Conservation (phyloP, 1,140 invertebrate species). For the Drosophila obscura region DNA sequence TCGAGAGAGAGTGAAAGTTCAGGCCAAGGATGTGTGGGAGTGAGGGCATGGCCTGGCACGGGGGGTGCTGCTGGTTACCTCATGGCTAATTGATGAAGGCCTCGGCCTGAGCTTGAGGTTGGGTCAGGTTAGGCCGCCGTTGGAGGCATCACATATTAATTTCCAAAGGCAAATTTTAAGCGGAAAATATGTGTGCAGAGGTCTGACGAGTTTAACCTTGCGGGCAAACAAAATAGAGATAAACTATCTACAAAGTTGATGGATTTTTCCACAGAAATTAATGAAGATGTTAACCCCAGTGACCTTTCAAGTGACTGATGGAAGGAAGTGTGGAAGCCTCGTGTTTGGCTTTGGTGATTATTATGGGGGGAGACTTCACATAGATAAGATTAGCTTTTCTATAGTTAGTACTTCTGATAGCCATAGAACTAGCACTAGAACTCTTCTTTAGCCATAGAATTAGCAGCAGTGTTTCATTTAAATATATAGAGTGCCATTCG, state of each 20-base stretch:
- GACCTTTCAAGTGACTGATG: background rate
- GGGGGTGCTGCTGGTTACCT: constrained; percentile 5
- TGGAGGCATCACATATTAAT: background rate
- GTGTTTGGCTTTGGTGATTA: constrained; percentile 11
- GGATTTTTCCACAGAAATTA: constrained; percentile 34
- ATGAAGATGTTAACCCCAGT: constrained; percentile 35
- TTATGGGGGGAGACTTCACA: background rate
- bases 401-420: constrained; percentile 10
- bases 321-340: background rate
- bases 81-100: constrained; percentile 37
- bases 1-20: constrained; percentile 59
- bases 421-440: too few species aligned
- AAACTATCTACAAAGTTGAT: constrained; percentile 34
- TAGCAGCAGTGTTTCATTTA: too few species aligned
- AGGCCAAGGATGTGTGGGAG: constrained; percentile 13
- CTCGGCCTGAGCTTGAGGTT: constrained; percentile 4
- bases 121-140: constrained; percentile 32
- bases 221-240: constrained; percentile 5
- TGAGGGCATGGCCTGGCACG: background rate
- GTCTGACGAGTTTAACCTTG: constrained; percentile 61
- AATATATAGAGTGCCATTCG: background rate
- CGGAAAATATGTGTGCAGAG: background rate
- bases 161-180: constrained; percentile 7
- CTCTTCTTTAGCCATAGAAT: too few species aligned
- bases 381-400: constrained; percentile 40